Evolutionary conservation across 1,140 invertebrate genomes (phyloP), one percentile per base, ranked within the genome.

Genomic region (Caenorhabditis briggsae): DNA sequence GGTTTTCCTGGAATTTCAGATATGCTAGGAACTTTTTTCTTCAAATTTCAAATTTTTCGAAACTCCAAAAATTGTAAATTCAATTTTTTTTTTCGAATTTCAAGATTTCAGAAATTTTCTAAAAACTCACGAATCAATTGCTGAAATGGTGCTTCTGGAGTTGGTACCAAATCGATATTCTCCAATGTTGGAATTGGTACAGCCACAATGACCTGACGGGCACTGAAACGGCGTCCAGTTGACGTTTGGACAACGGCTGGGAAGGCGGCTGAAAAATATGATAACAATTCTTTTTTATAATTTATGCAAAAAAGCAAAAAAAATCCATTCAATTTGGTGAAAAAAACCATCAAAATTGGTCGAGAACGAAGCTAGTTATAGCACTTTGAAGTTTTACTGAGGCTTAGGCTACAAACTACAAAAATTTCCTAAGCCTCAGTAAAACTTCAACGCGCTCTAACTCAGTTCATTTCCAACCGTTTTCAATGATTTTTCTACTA

Each of bases 181-280:
- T 83, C 64, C 16, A 83, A 46, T 16, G 55, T 41, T 16, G 86
- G 58, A n/a, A 82, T 83, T 18, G 86, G 86, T 2, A 87, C 64
- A 25, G 86, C 83, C 2, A 87, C 86, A 43, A 87, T 83, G 6
- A 87, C 86, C 78, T 85, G 84, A 55, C 84, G 61, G 14, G 64
- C 65, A 9, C 18, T 25, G 84, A 85, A 85, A 16, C 61, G 18
- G 11, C 70, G 18, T 12, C 41, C 46, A 8, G 2, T 18, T 18
- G 84, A 85, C 5, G 84, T 85, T 53, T 70, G 61, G 2, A 85
- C 53, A 5, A 56, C 41, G 18, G 84, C 84, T 14, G 84, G 84
- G 53, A 16, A 85, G n/a, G 59, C 20, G n/a, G 58, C 83, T 84
- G 59, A 5, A 84, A 50, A 46, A 33, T n/a, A n/a, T 33, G 33